Evolutionary conservation across 2,888 invertebrate genomes (phyloP), one percentile per base, ranked within the genome.

Genomic region (Neelides folsomi): DNA sequence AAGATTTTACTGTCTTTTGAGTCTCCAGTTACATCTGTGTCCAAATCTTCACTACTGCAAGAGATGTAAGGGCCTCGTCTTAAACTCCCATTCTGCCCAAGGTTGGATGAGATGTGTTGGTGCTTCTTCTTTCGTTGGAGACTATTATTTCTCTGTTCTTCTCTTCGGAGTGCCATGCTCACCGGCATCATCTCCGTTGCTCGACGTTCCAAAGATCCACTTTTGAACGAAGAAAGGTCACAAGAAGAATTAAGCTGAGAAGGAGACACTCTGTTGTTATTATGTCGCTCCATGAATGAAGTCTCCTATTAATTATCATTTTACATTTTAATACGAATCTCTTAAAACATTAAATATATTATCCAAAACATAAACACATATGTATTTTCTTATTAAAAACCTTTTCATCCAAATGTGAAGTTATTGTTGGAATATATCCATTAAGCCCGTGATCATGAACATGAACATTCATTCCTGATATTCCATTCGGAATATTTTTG

Each of bases 231-330:
- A 10, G 56, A 49, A n/a, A 56, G 47, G 47, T 62, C 59, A 13
- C 56, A 59, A 6, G 56, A 56, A 10, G 56, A 47, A 41, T 62
- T 62, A 12, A 65, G 41, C 15, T 62, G 59, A 13, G 63, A 63
- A 34, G 65, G 65, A n/a, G 62, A 60, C 38, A 66, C 62, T 10
- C 64, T 63, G 66, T 79, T 81, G 71, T 81, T 81, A 71, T 81
- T 81, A 67, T 79, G 79, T 37, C 73, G 70, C 57, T 73, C 69
- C 64, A 81, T 71, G 70, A 80, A 80, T 46, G 81, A 79, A 76
- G 81, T 79, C 72, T 82, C 81, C 66, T 64, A 27, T n/a, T n/a
- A n/a, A n/a, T n/a, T n/a, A n/a, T n/a, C n/a, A n/a, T n/a, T n/a
- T n/a, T n/a, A n/a, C n/a, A n/a, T n/a, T n/a, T n/a, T n/a, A n/a